Evolutionary conservation across 2,797 vertebrate genomes (phyloP).

Genomic region (Cirrhinus molitorella): DNA sequence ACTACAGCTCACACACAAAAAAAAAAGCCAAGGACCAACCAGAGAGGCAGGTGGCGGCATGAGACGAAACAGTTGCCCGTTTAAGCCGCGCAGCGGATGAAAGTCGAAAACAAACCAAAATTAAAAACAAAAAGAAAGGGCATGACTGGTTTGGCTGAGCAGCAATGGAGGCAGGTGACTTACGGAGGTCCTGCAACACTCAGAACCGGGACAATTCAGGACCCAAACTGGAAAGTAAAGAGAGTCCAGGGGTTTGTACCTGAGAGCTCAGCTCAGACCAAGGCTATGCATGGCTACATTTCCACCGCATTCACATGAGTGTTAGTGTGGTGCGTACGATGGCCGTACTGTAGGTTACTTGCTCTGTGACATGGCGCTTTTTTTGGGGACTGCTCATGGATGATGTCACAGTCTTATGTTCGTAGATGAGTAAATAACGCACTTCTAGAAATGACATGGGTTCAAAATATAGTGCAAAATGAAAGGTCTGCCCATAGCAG

Average conservation of each 20-base stretch:
- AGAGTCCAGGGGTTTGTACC: slow-evolving; percentile 85
- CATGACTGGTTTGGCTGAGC: slow-evolving; percentile 72
- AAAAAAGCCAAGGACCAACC: slow-evolving; percentile 61
- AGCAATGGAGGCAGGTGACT: slow-evolving; percentile 84
- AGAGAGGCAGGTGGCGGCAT: slow-evolving; percentile 65
- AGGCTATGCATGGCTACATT: slow-evolving; percentile 67
- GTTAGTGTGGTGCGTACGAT: slow-evolving; percentile 71
- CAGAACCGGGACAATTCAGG: slow-evolving; percentile 98
- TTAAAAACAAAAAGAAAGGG: slow-evolving; percentile 44
- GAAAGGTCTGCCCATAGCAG: slow-evolving; percentile 66
- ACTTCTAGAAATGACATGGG: slow-evolving; percentile 54
- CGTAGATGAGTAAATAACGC: slow-evolving; percentile 49
- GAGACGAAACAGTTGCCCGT: slow-evolving; percentile 67
- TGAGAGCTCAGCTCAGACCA: slow-evolving; percentile 67
- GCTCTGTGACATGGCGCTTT: slow-evolving; percentile 51
- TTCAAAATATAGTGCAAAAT: slow-evolving; percentile 70
- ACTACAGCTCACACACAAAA: slow-evolving; percentile 54
- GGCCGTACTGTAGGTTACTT: slow-evolving; percentile 54
- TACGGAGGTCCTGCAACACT: slow-evolving; percentile 91
- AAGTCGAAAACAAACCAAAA: slow-evolving; percentile 65
- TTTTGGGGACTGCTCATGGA: slow-evolving; percentile 51
- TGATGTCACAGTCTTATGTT: slow-evolving; percentile 56
- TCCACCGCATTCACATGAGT: slow-evolving; percentile 68
- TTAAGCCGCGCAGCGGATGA: slow-evolving; percentile 77
- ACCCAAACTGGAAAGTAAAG: slow-evolving; percentile 97